Percentiles rank a stretch among this genome's conserved stretches.
Conservation (phyloP, 2,113 vertebrate species). For the Apodemus speciosus region DNA sequence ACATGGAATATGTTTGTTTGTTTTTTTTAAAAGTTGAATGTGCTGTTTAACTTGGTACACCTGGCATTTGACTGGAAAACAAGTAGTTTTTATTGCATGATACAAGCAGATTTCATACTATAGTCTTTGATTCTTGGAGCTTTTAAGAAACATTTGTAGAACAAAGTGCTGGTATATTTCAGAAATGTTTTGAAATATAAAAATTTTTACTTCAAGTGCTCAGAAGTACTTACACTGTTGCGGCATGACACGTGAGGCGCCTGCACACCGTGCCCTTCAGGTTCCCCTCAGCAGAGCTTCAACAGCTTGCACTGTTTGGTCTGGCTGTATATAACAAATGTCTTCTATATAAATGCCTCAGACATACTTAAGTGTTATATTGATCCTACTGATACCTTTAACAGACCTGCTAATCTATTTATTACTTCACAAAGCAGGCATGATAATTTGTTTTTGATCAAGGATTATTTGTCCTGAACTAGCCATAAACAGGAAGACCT, state of each 20-base stretch:
- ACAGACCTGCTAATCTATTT: not conserved
- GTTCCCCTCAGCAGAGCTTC: not conserved
- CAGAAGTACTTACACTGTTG: not conserved
- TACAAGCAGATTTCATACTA: not conserved
- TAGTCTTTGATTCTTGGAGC: conserved; percentile 53
- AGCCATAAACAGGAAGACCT: not conserved
- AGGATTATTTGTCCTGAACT: not conserved
- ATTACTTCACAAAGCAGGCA: not conserved
- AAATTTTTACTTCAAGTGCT: not conserved
- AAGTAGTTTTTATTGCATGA: conserved; percentile 25
- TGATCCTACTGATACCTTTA: conserved; percentile 11
- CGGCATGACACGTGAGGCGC: not conserved
- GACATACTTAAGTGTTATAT: not conserved
- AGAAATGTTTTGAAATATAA: conserved; percentile 37
- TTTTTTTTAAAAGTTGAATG: not conserved
- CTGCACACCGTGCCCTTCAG: not conserved
- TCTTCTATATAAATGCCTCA: not conserved
- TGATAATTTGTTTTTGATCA: not conserved
- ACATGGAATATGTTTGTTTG: not conserved
- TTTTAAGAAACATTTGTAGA: not conserved
- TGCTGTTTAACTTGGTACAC: conserved; percentile 1
- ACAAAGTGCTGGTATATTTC: conserved; percentile 6
- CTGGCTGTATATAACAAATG: not conserved
- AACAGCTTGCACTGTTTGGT: not conserved
- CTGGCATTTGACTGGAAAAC: conserved; percentile 40